Conservation (phyloP, 1,140 invertebrate genomes). For the Teleogryllus occipitalis region DNA sequence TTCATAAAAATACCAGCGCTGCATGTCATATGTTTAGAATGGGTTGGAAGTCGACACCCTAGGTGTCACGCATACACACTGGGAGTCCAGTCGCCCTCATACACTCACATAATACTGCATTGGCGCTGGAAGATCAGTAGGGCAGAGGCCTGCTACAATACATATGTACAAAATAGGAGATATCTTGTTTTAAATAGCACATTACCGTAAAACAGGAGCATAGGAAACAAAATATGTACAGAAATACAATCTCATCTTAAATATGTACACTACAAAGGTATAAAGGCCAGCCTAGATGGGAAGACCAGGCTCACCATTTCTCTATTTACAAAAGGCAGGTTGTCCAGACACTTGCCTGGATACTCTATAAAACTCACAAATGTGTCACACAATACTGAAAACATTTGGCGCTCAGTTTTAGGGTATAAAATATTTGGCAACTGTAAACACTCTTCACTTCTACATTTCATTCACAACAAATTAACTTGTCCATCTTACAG, state of each 20-base stretch:
- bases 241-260: background rate
- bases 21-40: background rate
- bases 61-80: background rate
- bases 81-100: background rate
- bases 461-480: background rate
- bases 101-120: background rate
- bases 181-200: background rate
- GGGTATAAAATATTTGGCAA: conserved; percentile 1
- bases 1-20: background rate
- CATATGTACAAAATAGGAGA: conserved; percentile 1
- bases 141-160: background rate
- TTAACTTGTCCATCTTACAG: background rate
- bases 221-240: conserved; percentile 5
- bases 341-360: background rate
- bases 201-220: background rate
- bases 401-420: background rate
- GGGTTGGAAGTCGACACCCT: background rate
- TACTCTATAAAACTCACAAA: background rate
- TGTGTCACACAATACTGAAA: background rate
- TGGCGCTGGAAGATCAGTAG: conserved; percentile 3
- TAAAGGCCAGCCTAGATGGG: background rate
- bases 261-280: conserved; percentile 2
- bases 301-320: background rate
- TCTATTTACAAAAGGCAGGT: background rate
- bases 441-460: background rate